phyloP scores from a whole-genome alignment of 2,797 vertebrate species.

The Eremophila alpestris region DNA sequence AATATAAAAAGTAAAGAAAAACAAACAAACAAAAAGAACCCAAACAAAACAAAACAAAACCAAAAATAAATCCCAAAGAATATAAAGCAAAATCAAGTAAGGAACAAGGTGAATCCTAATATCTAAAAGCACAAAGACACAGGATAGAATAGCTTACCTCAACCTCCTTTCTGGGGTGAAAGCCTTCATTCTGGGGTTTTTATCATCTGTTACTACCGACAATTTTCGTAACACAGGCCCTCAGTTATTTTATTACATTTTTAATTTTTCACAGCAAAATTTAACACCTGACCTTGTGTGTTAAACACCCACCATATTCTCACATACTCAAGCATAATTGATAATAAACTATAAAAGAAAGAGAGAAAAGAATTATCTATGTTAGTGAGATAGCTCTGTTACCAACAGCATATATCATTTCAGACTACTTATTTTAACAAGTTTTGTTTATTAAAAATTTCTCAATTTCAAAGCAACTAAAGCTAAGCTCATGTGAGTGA shows the following conservation, averaged over 20 bases:
- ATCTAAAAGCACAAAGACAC: neutral
- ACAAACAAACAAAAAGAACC: neutral
- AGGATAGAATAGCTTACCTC: neutral
- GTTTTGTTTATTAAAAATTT: neutral
- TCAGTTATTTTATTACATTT: neutral
- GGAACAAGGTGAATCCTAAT: accelerated
- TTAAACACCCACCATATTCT: neutral
- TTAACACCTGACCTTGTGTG: neutral
- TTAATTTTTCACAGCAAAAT: neutral
- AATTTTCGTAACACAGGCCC: accelerated
- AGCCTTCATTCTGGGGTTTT: neutral
- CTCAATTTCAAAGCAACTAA: neutral
- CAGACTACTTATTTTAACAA: neutral
- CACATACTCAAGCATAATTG: neutral
- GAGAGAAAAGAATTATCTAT: neutral
- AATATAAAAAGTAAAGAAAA: neutral
- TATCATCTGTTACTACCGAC: neutral
- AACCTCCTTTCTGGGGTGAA: neutral
- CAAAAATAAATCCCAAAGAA: neutral
- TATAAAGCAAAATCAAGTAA: neutral
- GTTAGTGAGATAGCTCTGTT: neutral
- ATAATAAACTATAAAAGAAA: neutral
- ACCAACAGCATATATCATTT: neutral
- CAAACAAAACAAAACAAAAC: neutral
- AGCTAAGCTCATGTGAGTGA: neutral